phyloP scores from a whole-genome alignment of 2,113 vertebrate species.

The Falcunculus frontatus region DNA sequence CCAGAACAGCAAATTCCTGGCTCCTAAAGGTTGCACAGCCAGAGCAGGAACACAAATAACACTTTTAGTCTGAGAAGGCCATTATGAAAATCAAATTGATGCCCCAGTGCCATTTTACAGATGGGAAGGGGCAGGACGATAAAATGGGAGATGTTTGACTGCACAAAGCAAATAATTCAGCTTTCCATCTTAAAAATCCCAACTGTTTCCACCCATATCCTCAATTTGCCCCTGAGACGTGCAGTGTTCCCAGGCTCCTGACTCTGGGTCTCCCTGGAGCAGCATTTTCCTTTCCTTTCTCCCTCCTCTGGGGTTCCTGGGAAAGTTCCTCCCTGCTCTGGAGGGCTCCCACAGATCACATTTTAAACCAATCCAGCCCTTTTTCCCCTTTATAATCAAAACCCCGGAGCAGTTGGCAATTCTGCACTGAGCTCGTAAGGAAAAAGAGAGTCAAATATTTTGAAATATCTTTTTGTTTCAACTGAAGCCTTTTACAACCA shows the following conservation, averaged over 20 bases:
- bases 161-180: not conserved
- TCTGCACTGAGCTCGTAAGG: not conserved
- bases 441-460: not conserved
- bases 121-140: not conserved
- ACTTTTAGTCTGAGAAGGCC: not conserved
- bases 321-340: not conserved
- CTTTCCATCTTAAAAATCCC: not conserved
- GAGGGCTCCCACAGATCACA: not conserved
- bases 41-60: not conserved
- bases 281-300: not conserved
- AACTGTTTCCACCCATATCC: not conserved
- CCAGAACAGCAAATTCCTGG: not conserved
- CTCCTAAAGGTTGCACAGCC: not conserved
- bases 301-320: constrained; percentile 6
- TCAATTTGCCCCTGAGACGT: not conserved
- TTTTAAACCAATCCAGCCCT: not conserved
- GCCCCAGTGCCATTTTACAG: not conserved
- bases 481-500: not conserved
- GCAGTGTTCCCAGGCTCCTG: not conserved
- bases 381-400: not conserved
- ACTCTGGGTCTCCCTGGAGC: not conserved
- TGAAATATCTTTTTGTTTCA: not conserved
- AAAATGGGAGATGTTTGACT: not conserved
- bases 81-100: not conserved
- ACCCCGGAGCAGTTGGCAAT: not conserved